A percentile compares a stretch with the other conserved stretches of the same genome.
Conservation (phyloP, 2,888 invertebrate genomes). For the Caenorhabditis zanzibari region DNA sequence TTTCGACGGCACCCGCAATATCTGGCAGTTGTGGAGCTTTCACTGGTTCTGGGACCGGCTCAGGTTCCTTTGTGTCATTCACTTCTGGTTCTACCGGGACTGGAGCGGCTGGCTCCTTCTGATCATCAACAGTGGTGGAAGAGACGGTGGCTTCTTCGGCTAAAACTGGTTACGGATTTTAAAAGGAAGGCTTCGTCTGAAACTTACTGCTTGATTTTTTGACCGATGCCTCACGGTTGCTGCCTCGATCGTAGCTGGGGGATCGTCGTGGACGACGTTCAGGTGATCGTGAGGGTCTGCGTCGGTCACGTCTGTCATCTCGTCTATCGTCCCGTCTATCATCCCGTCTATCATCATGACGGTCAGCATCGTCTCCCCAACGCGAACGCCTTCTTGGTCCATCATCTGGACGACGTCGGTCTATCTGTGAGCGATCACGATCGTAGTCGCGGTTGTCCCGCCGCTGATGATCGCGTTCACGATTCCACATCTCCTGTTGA, state of each 20-base stretch:
- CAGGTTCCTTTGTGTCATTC: too few relatives aligned
- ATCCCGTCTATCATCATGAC: constrained; percentile 8
- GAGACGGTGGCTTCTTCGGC: constrained; percentile 64
- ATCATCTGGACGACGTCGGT: constrained; percentile 35
- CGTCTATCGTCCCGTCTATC: constrained; percentile 19
- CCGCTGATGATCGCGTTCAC: constrained; percentile 15
- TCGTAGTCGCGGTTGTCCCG: neutral
- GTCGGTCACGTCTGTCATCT: constrained; percentile 23
- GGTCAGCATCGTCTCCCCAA: constrained; percentile 44
- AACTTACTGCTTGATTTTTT: constrained; percentile 26
- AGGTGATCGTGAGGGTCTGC: constrained; percentile 22
- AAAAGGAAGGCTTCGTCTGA: neutral
- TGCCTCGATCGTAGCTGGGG: constrained; percentile 23
- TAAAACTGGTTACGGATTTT: constrained; percentile 8
- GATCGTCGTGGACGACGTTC: constrained; percentile 25
- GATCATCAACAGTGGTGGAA: constrained; percentile 63
- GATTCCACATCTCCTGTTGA: constrained; percentile 39
- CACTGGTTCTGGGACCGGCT: neutral
- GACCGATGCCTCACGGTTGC: constrained; percentile 8
- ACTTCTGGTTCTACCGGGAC: neutral
- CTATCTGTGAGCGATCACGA: constrained; percentile 21
- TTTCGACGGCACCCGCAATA: neutral
- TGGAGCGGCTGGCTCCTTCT: constrained; percentile 6
- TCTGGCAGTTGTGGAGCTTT: neutral
- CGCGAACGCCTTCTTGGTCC: constrained; percentile 33